These are phyloP conservation scores for Teleogryllus occipitalis DNA, from an alignment of 1,140 invertebrate species.

Conservation along the genomic window DNA sequence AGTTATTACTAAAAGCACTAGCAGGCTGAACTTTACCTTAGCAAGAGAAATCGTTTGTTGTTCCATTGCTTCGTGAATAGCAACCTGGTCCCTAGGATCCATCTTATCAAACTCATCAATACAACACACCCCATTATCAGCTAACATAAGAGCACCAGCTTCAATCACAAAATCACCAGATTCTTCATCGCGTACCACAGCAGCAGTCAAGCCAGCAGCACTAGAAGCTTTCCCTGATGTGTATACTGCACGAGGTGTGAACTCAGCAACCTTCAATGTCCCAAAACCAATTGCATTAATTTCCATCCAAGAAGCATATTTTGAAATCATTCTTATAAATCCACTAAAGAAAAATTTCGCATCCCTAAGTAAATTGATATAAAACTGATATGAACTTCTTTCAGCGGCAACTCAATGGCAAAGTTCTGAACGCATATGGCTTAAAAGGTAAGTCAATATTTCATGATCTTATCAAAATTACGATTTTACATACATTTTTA, in stretches of 20 bases:
- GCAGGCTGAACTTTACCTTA: slow-evolving; percentile 49
- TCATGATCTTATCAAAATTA: too few species aligned
- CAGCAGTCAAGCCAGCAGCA: slow-evolving; percentile 96
- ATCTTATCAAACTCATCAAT: slow-evolving; percentile 99
- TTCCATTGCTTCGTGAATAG: slow-evolving; percentile 99
- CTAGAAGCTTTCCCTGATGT: slow-evolving; percentile 97
- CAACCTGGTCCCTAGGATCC: slow-evolving; percentile 95
- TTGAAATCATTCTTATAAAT: not conserved
- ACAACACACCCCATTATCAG: slow-evolving; percentile 97
- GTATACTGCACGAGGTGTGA: slow-evolving; percentile 92
- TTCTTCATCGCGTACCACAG: slow-evolving; percentile 95
- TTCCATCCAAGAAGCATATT: slow-evolving; percentile 13
- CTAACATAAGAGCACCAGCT: slow-evolving; percentile 97
- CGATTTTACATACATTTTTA: too few species aligned
- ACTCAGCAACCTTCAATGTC: slow-evolving; percentile 68
- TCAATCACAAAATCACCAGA: slow-evolving; percentile 98
- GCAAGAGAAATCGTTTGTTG: slow-evolving; percentile 99
- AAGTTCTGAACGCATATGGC: too few species aligned
- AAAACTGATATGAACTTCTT: too few species aligned
- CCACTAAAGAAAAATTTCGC: too few species aligned
- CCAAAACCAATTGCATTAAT: not conserved
- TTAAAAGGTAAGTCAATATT: too few species aligned
- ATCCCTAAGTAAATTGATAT: too few species aligned
- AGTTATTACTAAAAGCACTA: too few species aligned
- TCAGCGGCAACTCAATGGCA: too few species aligned